Percentiles rank a stretch among this genome's conserved stretches.
Conservation (phyloP, 2,888 invertebrate genomes). For the Lordiphosa fenestrarum region DNA sequence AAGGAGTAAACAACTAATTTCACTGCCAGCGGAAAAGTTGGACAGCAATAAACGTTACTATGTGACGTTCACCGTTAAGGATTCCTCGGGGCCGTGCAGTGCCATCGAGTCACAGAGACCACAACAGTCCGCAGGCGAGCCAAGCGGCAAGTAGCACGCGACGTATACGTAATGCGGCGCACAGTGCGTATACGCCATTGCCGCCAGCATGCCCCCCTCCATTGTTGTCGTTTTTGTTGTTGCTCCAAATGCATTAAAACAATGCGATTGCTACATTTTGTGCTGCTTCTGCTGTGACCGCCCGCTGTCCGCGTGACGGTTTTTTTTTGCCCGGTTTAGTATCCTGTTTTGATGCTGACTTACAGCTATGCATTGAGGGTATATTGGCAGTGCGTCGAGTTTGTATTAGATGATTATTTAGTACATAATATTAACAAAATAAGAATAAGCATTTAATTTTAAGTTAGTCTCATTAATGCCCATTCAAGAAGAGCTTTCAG, state of each 20-base stretch:
- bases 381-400: slow-evolving; percentile 10
- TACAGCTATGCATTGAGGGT: slow-evolving; percentile 11
- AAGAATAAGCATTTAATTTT: too few relatives aligned
- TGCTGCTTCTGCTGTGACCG: slow-evolving; percentile 40
- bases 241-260: slow-evolving; percentile 72
- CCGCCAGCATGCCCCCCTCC: slow-evolving; percentile 17
- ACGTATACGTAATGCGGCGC: slow-evolving; percentile 61
- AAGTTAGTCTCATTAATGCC: too few relatives aligned
- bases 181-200: slow-evolving; percentile 33
- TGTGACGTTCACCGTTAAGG: slow-evolving; percentile 95
- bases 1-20: slow-evolving; percentile 91
- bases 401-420: neutral
- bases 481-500: too few relatives aligned
- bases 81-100: slow-evolving; percentile 76
- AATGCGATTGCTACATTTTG: slow-evolving; percentile 73
- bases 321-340: slow-evolving; percentile 25
- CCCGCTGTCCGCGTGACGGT: slow-evolving; percentile 45
- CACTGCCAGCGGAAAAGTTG: slow-evolving; percentile 91
- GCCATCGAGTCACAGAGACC: slow-evolving; percentile 41
- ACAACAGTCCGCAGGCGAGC: slow-evolving; percentile 37
- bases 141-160: slow-evolving; percentile 46
- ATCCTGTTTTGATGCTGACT: slow-evolving; percentile 30
- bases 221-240: slow-evolving; percentile 18
- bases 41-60: slow-evolving; percentile 95
- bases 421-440: too few relatives aligned